phyloP scores from a whole-genome alignment of 2,888 invertebrate species.

The Limnephilus rhombicus region DNA sequence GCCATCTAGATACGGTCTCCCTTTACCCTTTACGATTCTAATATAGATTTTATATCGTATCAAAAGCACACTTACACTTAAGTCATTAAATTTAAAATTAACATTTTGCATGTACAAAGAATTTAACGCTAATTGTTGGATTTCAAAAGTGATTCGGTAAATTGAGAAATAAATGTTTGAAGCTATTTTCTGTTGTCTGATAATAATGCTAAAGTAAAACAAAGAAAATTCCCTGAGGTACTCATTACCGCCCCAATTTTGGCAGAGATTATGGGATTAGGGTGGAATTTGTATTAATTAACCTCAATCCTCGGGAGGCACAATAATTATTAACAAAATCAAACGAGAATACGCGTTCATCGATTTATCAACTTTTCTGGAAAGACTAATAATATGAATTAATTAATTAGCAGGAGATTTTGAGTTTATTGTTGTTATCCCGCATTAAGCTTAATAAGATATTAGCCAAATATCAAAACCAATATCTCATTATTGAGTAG shows the following conservation, averaged over 20 bases:
- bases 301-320: neutral
- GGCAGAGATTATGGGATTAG: neutral
- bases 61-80: neutral
- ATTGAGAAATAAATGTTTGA: neutral
- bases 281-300: neutral
- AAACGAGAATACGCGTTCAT: neutral
- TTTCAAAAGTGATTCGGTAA: neutral
- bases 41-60: neutral
- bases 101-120: neutral
- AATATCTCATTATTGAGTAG: neutral
- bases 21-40: constrained; percentile 1
- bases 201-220: neutral
- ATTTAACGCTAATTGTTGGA: neutral
- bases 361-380: neutral
- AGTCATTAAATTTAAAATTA: neutral
- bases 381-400: neutral
- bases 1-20: neutral
- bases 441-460: neutral
- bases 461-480: neutral
- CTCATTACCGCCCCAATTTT: neutral
- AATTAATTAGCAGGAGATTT: neutral
- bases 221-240: neutral
- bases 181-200: neutral
- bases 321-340: neutral
- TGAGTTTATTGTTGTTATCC: neutral